Conservation (phyloP, 2,888 invertebrate genomes). For the Drosophila acutilabella region DNA sequence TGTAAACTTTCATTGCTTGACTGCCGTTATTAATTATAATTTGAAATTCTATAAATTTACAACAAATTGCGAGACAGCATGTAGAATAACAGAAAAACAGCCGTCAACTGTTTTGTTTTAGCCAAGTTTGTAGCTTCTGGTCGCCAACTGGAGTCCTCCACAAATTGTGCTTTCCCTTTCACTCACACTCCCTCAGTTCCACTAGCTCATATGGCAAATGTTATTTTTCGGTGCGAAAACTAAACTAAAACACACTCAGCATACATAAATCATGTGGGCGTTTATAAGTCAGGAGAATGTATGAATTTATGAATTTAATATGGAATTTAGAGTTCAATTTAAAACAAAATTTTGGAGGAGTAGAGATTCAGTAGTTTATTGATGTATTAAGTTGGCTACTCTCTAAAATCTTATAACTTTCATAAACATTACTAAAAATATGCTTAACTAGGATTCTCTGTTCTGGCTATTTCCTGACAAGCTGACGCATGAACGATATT, state of each 20-base stretch:
- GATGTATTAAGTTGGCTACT: no score
- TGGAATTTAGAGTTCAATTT: neutral
- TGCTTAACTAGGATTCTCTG: neutral
- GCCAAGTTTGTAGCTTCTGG: conserved; percentile 41
- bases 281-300: conserved; percentile 17
- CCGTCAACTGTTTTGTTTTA: conserved; percentile 45
- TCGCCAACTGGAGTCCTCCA: conserved; percentile 14
- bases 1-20: conserved; percentile 60
- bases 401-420: no score
- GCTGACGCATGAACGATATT: conserved; percentile 31
- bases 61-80: conserved; percentile 47
- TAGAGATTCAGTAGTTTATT: no score
- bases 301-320: neutral
- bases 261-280: neutral
- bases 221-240: conserved; percentile 56
- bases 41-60: conserved; percentile 74
- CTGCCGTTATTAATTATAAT: conserved; percentile 75
- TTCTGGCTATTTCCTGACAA: neutral
- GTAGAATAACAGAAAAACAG: conserved; percentile 21
- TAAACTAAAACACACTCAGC: neutral
- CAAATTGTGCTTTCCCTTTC: neutral
- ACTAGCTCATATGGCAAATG: conserved; percentile 43
- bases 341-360: no score
- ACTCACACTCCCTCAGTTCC: conserved; percentile 21
- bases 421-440: no score